Percentiles rank a stretch among this genome's conserved stretches.
These are phyloP conservation scores for Megaustenia siamemsis DNA, from an alignment of 2,888 invertebrate species.

Conservation along the genomic window DNA sequence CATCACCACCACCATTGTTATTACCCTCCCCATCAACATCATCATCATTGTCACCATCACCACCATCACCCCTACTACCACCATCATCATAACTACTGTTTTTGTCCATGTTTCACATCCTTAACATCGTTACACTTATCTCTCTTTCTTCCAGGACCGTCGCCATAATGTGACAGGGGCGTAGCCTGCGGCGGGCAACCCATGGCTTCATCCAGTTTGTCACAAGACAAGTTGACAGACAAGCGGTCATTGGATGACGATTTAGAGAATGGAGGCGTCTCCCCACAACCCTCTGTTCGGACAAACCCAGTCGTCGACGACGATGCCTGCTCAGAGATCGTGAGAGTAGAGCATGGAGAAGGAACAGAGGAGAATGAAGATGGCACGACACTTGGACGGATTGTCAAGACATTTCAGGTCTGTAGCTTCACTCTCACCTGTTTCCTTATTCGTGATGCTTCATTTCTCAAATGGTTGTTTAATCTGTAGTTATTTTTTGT, in stretches of 20 bases:
- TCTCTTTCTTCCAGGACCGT: background rate
- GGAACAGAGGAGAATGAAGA: conserved; percentile 60
- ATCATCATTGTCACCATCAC: too few relatives aligned
- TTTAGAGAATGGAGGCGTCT: conserved; percentile 75
- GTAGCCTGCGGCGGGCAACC: conserved; percentile 20
- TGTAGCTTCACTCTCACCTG: conserved; percentile 44
- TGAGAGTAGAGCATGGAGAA: conserved; percentile 74
- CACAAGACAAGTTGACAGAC: conserved; percentile 65
- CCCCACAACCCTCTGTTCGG: conserved; percentile 69
- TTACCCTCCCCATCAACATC: too few relatives aligned
- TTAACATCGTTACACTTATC: background rate
- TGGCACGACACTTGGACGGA: conserved; percentile 64
- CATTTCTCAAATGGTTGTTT: too few relatives aligned
- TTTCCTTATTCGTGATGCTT: too few relatives aligned
- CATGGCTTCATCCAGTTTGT: conserved; percentile 67
- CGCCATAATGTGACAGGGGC: conserved; percentile 35
- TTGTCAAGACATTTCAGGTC: conserved; percentile 75
- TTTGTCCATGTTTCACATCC: background rate
- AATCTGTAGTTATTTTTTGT: too few relatives aligned
- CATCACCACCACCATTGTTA: too few relatives aligned
- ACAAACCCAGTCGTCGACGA: conserved; percentile 62
- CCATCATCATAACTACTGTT: background rate
- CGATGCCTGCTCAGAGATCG: conserved; percentile 75
- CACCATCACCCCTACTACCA: background rate
- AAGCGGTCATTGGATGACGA: conserved; percentile 60